phyloP scores from a whole-genome alignment of 1,140 invertebrate genomes.

The Drosophila arawakana region DNA sequence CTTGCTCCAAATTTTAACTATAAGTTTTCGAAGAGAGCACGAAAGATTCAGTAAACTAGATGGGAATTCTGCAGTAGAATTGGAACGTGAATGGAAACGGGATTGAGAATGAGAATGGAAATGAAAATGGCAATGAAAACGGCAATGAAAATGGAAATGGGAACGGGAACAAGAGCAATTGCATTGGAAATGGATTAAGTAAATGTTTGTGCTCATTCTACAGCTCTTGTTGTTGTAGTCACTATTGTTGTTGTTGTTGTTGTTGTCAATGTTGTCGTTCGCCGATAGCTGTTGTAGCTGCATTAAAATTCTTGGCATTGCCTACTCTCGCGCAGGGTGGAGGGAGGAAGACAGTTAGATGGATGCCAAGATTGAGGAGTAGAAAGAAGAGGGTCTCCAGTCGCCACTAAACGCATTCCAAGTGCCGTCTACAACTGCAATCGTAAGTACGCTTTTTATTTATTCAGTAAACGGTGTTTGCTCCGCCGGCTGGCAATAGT shows the following conservation, averaged over 20 bases:
- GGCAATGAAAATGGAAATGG: neutral
- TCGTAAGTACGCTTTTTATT: slow-evolving; percentile 66
- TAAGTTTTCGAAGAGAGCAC: no score
- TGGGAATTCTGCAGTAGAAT: neutral
- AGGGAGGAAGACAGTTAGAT: neutral
- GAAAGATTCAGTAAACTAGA: no score
- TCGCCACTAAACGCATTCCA: slow-evolving; percentile 74
- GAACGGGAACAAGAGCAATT: slow-evolving; percentile 56
- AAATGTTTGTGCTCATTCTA: slow-evolving; percentile 72
- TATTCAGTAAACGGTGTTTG: slow-evolving; percentile 77
- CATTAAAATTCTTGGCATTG: slow-evolving; percentile 73
- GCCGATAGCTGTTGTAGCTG: slow-evolving; percentile 38
- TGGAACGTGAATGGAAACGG: slow-evolving; percentile 19
- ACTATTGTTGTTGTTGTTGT: slow-evolving; percentile 15
- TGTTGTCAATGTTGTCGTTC: slow-evolving; percentile 30
- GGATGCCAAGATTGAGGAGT: neutral
- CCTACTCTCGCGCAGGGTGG: neutral
- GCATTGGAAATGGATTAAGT: slow-evolving; percentile 77
- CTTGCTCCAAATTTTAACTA: slow-evolving; percentile 56
- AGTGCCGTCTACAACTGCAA: slow-evolving; percentile 49
- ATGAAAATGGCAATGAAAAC: slow-evolving; percentile 6
- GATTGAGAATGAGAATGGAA: slow-evolving; percentile 15
- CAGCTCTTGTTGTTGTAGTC: slow-evolving; percentile 19
- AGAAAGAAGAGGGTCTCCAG: slow-evolving; percentile 8
- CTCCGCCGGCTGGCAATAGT: slow-evolving; percentile 59